phyloP scores from a whole-genome alignment of 2,888 invertebrate species.

The Perdita meconis region DNA sequence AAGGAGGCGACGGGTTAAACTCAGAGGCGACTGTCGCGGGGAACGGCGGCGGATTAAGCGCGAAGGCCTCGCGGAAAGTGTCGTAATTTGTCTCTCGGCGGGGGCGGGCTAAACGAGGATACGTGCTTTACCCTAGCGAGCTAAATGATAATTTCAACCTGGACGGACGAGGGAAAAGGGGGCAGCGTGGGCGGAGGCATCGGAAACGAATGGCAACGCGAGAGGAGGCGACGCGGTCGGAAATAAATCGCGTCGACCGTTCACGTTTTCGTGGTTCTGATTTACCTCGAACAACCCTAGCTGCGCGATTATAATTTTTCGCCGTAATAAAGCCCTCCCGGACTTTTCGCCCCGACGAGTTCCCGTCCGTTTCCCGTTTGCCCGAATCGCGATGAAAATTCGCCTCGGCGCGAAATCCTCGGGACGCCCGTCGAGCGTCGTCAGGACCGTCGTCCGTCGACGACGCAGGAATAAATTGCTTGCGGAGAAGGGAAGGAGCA shows the following conservation, averaged over 20 bases:
- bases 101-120: constrained; percentile 71
- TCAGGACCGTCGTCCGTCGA: too few relatives aligned
- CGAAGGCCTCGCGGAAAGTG: constrained; percentile 63
- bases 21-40: constrained; percentile 56
- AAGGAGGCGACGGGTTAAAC: constrained; percentile 14
- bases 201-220: constrained; percentile 40
- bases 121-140: constrained; percentile 49
- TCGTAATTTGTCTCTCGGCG: constrained; percentile 74
- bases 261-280: constrained; percentile 18
- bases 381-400: not conserved
- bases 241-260: constrained; percentile 29
- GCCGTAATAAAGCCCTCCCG: not conserved
- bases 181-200: constrained; percentile 5
- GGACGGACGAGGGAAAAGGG: not conserved
- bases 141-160: constrained; percentile 71
- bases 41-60: constrained; percentile 72
- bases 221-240: constrained; percentile 8
- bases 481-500: not conserved
- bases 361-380: too few relatives aligned
- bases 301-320: constrained; percentile 20
- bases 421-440: too few relatives aligned
- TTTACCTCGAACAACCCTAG: not conserved
- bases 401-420: too few relatives aligned
- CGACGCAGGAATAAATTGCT: constrained; percentile 26
- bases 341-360: too few relatives aligned